Conservation (phyloP, 2,113 vertebrate genomes). For the Dryoscopus gambensis region DNA sequence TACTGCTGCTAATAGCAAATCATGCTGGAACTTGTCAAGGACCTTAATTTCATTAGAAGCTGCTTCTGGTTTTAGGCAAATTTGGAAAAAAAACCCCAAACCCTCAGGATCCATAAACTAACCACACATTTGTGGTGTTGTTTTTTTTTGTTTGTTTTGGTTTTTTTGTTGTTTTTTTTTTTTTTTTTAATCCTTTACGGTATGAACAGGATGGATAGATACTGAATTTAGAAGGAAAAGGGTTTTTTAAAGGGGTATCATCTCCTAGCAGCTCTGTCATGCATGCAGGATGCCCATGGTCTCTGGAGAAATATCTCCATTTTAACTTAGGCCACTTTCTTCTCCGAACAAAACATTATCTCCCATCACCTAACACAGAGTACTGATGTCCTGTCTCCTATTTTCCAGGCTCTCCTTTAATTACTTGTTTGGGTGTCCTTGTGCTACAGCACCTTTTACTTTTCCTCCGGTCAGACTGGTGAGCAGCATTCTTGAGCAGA, state of each 20-base stretch:
- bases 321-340: not conserved
- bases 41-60: not conserved
- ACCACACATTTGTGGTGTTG: not conserved
- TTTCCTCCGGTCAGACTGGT: not conserved
- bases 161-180: too few relatives aligned
- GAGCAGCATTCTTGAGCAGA: fast-evolving
- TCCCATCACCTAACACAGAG: not conserved
- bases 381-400: not conserved
- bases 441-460: not conserved
- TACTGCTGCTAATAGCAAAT: not conserved
- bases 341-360: not conserved
- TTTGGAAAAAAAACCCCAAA: not conserved
- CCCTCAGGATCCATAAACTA: not conserved
- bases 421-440: not conserved
- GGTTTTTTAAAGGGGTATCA: not conserved
- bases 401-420: not conserved
- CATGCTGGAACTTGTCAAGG: not conserved
- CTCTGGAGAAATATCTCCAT: not conserved
- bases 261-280: not conserved
- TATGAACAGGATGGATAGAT: not conserved
- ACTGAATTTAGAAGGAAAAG: not conserved
- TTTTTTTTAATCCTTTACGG: not conserved
- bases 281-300: not conserved
- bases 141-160: too few relatives aligned
- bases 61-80: not conserved